These are phyloP conservation scores for Micromussa lordhowensis DNA, from an alignment of 92 coral and sea anemone species.

Conservation along the genomic window DNA sequence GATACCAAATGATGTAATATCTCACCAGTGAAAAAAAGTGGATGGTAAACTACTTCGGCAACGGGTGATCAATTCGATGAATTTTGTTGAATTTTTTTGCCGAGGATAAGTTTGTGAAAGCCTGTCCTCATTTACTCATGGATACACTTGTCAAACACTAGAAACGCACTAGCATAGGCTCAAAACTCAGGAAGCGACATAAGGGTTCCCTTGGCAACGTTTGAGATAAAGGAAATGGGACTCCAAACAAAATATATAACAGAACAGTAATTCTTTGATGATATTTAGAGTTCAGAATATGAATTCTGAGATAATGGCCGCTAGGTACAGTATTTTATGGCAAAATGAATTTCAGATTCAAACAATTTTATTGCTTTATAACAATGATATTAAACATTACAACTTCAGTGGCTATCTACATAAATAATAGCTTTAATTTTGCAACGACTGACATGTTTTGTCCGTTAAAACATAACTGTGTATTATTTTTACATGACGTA, in stretches of 20 bases:
- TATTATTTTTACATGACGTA: background rate
- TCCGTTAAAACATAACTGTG: background rate
- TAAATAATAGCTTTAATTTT: background rate
- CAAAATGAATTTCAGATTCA: background rate
- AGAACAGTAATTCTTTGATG: too few species aligned
- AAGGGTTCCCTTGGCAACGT: background rate
- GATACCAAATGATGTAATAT: too few species aligned
- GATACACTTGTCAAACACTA: too few species aligned
- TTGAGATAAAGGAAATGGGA: background rate
- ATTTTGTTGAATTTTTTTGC: too few species aligned
- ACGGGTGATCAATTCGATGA: too few species aligned
- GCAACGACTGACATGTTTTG: background rate
- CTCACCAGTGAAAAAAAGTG: too few species aligned
- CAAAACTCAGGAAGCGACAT: background rate
- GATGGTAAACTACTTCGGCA: too few species aligned
- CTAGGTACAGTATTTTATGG: background rate
- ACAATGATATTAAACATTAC: background rate
- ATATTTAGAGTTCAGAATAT: background rate
- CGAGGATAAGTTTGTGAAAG: too few species aligned
- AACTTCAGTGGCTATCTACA: background rate
- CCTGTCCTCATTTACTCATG: too few species aligned
- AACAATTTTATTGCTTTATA: constrained; percentile 5
- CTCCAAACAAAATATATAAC: too few species aligned
- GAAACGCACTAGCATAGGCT: too few species aligned
- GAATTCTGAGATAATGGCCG: background rate